These are phyloP conservation scores for Geotrupes spiniger DNA, from an alignment of 2,888 invertebrate genomes.

Conservation along the genomic window DNA sequence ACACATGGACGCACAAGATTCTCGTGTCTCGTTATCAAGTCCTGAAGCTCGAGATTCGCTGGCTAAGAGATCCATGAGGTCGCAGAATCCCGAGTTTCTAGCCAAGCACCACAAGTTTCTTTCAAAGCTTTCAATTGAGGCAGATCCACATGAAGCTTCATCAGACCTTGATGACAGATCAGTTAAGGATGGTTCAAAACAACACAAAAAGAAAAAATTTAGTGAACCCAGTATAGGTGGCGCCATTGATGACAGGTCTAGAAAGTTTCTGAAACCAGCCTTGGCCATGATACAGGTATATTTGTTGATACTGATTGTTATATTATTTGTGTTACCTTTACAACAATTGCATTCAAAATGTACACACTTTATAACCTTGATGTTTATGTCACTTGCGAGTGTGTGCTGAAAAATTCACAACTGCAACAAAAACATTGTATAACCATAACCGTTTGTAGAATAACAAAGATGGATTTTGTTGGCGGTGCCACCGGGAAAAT, in stretches of 20 bases:
- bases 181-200: conserved; percentile 38
- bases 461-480: conserved; percentile 78
- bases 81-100: conserved; percentile 63
- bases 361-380: too few relatives aligned
- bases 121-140: conserved; percentile 52
- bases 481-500: conserved; percentile 81
- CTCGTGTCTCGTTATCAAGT: conserved; percentile 36
- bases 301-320: not conserved
- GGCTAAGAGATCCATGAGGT: conserved; percentile 55
- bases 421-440: too few relatives aligned
- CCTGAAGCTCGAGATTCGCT: conserved; percentile 7
- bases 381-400: too few relatives aligned
- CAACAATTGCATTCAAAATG: too few relatives aligned
- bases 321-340: too few relatives aligned
- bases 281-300: conserved; percentile 30
- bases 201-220: conserved; percentile 33
- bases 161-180: conserved; percentile 43
- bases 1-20: conserved; percentile 36
- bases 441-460: conserved; percentile 48
- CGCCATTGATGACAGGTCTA: conserved; percentile 29
- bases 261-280: conserved; percentile 27
- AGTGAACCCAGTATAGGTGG: conserved; percentile 27
- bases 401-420: too few relatives aligned
- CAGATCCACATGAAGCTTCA: conserved; percentile 22
- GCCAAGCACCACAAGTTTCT: conserved; percentile 61